Conservation (phyloP, 2,888 invertebrate genomes). For the Homarus gammarus region DNA sequence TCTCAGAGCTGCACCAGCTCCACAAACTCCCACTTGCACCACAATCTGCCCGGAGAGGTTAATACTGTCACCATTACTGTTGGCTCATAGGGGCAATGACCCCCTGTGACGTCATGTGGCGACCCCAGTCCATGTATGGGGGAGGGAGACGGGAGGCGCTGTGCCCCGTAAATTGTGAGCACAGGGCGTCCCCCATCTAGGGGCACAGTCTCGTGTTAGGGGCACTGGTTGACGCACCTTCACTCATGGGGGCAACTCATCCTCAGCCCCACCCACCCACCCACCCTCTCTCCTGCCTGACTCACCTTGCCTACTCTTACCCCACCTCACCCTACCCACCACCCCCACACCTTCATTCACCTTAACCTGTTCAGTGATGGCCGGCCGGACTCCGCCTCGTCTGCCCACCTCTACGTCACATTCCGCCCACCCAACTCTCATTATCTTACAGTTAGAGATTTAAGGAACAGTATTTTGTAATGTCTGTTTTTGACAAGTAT, state of each 20-base stretch:
- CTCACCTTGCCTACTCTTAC: constrained; percentile 12
- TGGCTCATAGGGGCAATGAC: constrained; percentile 16
- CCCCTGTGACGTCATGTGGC: constrained; percentile 40
- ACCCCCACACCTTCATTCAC: constrained; percentile 21
- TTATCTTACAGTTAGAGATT: no score
- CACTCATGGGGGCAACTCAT: not conserved
- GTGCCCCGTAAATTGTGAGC: not conserved
- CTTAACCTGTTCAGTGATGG: constrained; percentile 23
- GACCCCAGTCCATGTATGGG: not conserved
- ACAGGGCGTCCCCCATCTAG: not conserved
- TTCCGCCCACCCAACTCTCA: no score
- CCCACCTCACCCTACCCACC: constrained; percentile 3
- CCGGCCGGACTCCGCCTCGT: not conserved
- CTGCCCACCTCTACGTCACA: not conserved
- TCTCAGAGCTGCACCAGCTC: not conserved
- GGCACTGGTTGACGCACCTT: not conserved
- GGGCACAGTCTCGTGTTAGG: not conserved
- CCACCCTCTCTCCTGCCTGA: constrained; percentile 19
- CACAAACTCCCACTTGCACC: not conserved
- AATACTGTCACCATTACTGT: not conserved
- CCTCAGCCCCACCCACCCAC: not conserved
- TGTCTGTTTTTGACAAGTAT: no score
- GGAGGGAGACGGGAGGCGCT: not conserved
- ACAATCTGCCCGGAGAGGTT: not conserved
- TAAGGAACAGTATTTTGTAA: no score